phyloP scores from a whole-genome alignment of 2,797 vertebrate species.

The Enteromius treurensis region DNA sequence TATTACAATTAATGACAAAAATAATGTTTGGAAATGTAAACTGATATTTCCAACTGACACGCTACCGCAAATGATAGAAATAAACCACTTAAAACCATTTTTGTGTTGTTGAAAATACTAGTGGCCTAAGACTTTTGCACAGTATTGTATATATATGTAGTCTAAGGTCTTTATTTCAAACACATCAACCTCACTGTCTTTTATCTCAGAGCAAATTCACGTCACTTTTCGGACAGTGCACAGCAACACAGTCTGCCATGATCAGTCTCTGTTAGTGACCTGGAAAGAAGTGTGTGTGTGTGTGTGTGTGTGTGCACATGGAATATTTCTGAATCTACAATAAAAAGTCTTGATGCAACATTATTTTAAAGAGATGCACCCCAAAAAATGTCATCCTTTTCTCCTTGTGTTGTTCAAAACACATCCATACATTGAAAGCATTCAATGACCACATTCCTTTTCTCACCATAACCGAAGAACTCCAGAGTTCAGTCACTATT shows the following conservation, averaged over 20 bases:
- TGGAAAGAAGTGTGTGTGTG: constrained; percentile 47
- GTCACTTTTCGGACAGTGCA: constrained; percentile 63
- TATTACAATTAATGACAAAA: too few relatives aligned
- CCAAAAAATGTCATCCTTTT: background rate
- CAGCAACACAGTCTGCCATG: constrained; percentile 51
- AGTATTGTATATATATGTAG: background rate
- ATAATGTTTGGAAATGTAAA: too few relatives aligned
- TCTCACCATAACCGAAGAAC: too few relatives aligned
- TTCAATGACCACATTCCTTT: background rate
- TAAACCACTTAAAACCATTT: too few relatives aligned
- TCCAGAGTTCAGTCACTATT: too few relatives aligned
- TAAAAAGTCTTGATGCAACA: constrained; percentile 40
- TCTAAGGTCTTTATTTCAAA: constrained; percentile 40
- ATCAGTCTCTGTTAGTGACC: constrained; percentile 55
- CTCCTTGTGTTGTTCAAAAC: background rate
- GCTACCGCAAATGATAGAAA: too few relatives aligned
- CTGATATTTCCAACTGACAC: too few relatives aligned
- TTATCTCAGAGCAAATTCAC: constrained; percentile 62
- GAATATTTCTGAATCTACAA: constrained; percentile 52
- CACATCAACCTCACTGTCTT: constrained; percentile 48
- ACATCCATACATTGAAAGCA: background rate
- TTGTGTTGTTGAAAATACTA: too few relatives aligned
- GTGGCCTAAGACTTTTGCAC: too few relatives aligned
- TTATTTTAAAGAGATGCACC: constrained; percentile 14
- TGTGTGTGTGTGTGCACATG: background rate